Percentiles rank a stretch among this genome's conserved stretches.
Conservation (phyloP, 2,113 vertebrate genomes). For the Actenoides hombroni region DNA sequence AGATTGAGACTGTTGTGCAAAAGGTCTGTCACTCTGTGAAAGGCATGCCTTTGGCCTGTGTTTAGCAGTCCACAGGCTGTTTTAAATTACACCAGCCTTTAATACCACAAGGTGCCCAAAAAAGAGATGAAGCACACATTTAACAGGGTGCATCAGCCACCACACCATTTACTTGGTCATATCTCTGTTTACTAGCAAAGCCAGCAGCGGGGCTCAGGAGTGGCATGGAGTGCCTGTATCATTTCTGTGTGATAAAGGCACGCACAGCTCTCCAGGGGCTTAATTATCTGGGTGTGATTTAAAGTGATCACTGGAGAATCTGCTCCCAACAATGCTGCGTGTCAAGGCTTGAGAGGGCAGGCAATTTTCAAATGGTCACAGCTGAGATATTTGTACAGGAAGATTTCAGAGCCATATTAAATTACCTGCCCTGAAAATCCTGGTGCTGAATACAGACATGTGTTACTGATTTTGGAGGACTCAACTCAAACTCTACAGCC, state of each 20-base stretch:
- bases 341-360: neutral
- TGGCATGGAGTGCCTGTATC: neutral
- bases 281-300: neutral
- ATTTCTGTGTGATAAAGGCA: neutral
- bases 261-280: neutral
- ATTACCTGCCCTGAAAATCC: conserved; percentile 15
- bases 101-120: neutral
- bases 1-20: neutral
- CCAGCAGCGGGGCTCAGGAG: neutral
- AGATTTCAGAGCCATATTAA: conserved; percentile 22
- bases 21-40: neutral
- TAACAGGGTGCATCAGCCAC: neutral
- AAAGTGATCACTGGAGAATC: neutral
- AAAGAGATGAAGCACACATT: conserved; percentile 5
- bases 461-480: conserved; percentile 25
- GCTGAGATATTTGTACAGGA: neutral
- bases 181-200: neutral
- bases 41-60: neutral
- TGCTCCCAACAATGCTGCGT: neutral
- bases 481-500: neutral
- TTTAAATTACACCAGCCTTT: conserved; percentile 8
- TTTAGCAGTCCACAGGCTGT: neutral
- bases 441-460: neutral
- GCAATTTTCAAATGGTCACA: neutral
- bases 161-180: neutral